Percentiles rank a stretch among this genome's conserved stretches.
Evolutionary conservation across 1,140 invertebrate species (phyloP).

Genomic region (Neuroterus valhalla): DNA sequence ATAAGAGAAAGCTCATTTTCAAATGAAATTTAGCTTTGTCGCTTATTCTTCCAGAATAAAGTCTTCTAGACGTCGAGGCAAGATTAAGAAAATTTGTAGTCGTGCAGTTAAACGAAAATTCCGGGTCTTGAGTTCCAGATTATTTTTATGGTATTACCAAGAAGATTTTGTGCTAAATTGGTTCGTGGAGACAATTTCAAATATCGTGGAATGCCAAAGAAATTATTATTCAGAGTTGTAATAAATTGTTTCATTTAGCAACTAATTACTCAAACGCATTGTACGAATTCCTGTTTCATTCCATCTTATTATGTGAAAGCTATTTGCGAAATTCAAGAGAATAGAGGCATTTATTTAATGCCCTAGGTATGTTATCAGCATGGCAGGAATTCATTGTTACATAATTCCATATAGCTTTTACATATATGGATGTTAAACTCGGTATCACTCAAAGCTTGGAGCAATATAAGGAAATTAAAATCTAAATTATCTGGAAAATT

Average conservation of each 20-base stretch:
- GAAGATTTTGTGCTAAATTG: not conserved
- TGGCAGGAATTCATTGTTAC: not conserved
- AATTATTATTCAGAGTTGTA: not conserved
- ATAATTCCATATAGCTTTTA: not conserved
- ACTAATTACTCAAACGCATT: too few species aligned
- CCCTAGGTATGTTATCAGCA: not conserved
- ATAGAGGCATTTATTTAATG: not conserved
- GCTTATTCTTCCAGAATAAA: not conserved
- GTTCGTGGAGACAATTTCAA: not conserved
- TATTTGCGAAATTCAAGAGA: not conserved
- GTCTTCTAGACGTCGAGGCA: not conserved
- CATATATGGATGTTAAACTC: not conserved
- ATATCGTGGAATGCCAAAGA: not conserved
- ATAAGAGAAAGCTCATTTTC: not conserved
- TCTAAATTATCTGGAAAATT: not conserved
- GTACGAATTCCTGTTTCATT: not conserved
- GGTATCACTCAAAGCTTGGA: not conserved
- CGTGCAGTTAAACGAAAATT: not conserved
- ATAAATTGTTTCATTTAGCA: too few species aligned
- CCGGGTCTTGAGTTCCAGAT: not conserved
- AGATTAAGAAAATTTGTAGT: slow-evolving; percentile 26
- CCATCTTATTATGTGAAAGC: not conserved
- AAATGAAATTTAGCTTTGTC: slow-evolving; percentile 21
- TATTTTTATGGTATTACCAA: slow-evolving; percentile 9
- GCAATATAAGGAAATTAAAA: not conserved